Conservation (phyloP, 2,888 invertebrate genomes). For the Erebia aethiops region DNA sequence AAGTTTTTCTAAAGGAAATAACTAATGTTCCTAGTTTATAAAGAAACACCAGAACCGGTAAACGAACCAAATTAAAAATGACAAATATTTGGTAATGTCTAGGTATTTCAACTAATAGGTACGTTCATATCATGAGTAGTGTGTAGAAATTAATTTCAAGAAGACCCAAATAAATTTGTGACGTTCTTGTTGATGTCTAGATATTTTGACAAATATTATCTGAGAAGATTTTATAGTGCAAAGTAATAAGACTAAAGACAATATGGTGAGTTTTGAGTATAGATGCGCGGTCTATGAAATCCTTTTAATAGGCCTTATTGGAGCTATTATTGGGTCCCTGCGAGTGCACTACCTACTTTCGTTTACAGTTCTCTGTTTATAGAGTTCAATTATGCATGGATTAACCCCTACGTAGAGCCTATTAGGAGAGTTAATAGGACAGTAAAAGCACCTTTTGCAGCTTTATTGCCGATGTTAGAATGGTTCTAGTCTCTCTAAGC, state of each 20-base stretch:
- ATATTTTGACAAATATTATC: too few relatives aligned
- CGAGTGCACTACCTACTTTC: constrained; percentile 64
- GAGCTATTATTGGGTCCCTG: constrained; percentile 53
- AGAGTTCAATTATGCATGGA: constrained; percentile 54
- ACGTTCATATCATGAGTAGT: not conserved
- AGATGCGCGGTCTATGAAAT: not conserved
- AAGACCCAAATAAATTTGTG: too few relatives aligned
- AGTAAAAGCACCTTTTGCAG: constrained; percentile 65
- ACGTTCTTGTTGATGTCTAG: too few relatives aligned
- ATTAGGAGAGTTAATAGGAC: constrained; percentile 54
- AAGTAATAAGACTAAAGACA: not conserved
- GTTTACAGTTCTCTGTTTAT: constrained; percentile 60
- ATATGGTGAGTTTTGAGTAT: not conserved
- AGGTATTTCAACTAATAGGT: not conserved
- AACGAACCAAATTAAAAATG: not conserved
- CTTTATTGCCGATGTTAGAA: constrained; percentile 73
- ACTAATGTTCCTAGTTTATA: not conserved
- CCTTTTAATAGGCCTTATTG: not conserved
- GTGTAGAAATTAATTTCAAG: too few relatives aligned
- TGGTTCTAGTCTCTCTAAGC: constrained; percentile 57
- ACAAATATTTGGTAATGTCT: not conserved
- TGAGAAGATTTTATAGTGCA: not conserved
- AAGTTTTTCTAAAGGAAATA: not conserved
- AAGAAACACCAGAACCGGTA: not conserved
- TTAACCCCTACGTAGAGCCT: constrained; percentile 40